Conservation (phyloP, 1,140 invertebrate species). For the Palaemon carinicauda region DNA sequence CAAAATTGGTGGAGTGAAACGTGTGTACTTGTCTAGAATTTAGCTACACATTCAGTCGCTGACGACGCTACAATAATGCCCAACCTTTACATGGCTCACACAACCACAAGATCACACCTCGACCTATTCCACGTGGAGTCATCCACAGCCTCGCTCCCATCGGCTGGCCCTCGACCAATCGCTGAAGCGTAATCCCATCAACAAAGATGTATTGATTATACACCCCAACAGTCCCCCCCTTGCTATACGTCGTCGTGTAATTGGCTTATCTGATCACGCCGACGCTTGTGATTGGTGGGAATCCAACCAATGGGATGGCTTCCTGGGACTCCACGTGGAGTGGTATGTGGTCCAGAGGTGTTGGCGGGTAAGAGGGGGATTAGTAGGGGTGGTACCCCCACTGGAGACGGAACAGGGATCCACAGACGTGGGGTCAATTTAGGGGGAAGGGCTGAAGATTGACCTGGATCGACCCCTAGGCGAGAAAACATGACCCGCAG, state of each 20-base stretch:
- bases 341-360: background rate
- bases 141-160: background rate
- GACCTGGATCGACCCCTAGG: background rate
- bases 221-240: background rate
- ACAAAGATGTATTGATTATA: slow-evolving; percentile 33
- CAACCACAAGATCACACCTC: background rate
- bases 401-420: background rate
- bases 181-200: background rate
- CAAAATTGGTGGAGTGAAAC: background rate
- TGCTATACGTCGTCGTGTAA: slow-evolving; percentile 13
- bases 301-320: background rate
- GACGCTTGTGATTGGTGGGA: background rate
- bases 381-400: background rate
- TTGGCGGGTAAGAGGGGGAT: background rate
- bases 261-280: slow-evolving; percentile 33
- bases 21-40: slow-evolving; percentile 6
- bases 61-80: background rate
- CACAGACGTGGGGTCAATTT: slow-evolving; percentile 9
- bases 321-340: background rate
- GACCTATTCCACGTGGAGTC: background rate
- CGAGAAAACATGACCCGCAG: background rate
- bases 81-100: background rate
- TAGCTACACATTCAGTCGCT: background rate
- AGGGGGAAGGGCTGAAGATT: slow-evolving; percentile 9
- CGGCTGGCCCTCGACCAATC: background rate